Evolutionary conservation across 2,113 vertebrate species (phyloP).

Genomic region (Burhinus bistriatus): DNA sequence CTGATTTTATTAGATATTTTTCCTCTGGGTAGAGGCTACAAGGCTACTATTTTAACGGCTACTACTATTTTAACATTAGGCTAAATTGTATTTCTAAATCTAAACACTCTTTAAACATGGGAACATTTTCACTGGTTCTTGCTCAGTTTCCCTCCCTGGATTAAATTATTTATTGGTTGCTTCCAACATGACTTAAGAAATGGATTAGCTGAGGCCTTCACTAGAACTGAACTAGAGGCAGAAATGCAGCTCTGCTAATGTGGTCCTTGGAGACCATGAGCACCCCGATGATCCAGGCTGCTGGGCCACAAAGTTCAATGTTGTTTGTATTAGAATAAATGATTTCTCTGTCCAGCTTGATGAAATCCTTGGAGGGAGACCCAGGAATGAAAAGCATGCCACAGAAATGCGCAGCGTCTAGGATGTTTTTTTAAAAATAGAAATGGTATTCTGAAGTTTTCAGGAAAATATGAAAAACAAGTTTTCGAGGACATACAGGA

Average conservation of each 20-base stretch:
- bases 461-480: neutral
- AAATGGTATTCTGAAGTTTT: neutral
- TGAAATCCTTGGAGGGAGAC: neutral
- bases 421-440: neutral
- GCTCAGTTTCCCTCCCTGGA: neutral
- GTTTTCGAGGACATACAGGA: neutral
- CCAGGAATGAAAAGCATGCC: neutral
- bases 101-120: neutral
- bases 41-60: no score
- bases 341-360: neutral
- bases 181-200: neutral
- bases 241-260: neutral
- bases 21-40: neutral
- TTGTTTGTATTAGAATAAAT: neutral
- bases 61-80: neutral
- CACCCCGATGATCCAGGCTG: neutral
- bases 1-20: neutral
- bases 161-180: neutral
- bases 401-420: neutral
- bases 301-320: neutral
- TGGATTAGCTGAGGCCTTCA: neutral
- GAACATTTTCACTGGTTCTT: neutral
- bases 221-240: neutral
- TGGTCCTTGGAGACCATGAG: neutral
- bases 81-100: neutral